phyloP scores from a whole-genome alignment of 2,888 invertebrate genomes.

The Platycheirus rosarum region DNA sequence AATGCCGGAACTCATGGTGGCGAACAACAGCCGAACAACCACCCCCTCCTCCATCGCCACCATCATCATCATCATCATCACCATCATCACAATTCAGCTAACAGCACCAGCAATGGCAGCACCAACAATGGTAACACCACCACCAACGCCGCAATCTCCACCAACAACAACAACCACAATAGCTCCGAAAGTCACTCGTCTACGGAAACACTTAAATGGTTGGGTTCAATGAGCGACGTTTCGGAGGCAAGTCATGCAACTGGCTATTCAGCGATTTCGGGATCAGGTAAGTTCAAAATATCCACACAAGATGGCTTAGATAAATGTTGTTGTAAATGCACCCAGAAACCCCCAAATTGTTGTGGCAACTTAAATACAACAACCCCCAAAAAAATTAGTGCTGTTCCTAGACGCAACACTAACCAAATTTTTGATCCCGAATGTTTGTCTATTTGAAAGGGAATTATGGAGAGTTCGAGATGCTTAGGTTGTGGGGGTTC shows the following conservation, averaged over 20 bases:
- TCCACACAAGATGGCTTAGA: slow-evolving; percentile 22
- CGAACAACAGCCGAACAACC: slow-evolving; percentile 64
- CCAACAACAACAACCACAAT: slow-evolving; percentile 77
- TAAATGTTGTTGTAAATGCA: neutral
- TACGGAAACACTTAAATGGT: slow-evolving; percentile 91
- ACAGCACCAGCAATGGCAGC: slow-evolving; percentile 61
- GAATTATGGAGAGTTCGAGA: neutral
- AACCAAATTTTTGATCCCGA: slow-evolving; percentile 39
- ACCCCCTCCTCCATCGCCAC: slow-evolving; percentile 68
- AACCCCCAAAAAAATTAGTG: slow-evolving; percentile 50
- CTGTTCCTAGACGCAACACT: slow-evolving; percentile 22
- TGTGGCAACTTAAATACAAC: slow-evolving; percentile 20
- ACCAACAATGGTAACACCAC: slow-evolving; percentile 59
- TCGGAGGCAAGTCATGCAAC: slow-evolving; percentile 85
- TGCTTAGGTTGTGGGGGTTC: neutral
- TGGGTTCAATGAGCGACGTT: slow-evolving; percentile 89
- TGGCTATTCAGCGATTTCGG: slow-evolving; percentile 83
- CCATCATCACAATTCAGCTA: slow-evolving; percentile 60
- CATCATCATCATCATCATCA: slow-evolving; percentile 70
- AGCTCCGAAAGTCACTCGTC: slow-evolving; percentile 84
- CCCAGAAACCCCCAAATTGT: slow-evolving; percentile 1
- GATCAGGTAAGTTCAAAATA: slow-evolving; percentile 80
- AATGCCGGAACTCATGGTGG: slow-evolving; percentile 73
- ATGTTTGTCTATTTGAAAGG: neutral
- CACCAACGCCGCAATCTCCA: slow-evolving; percentile 67